A percentile compares a stretch with the other conserved stretches of the same genome.
phyloP scores from a whole-genome alignment of 1,140 invertebrate species.

The Planococcus citri region DNA sequence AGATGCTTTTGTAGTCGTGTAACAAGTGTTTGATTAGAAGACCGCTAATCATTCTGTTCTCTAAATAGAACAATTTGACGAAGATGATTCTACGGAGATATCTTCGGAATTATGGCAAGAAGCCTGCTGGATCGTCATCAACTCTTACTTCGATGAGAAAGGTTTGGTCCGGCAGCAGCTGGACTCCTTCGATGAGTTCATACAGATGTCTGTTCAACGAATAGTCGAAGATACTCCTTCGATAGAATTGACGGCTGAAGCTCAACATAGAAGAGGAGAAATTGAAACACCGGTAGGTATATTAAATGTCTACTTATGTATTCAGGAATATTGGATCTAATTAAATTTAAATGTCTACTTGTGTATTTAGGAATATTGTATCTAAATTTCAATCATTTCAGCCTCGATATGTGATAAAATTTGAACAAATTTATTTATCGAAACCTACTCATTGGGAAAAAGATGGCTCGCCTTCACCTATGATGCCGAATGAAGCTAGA shows the following conservation, averaged over 20 bases:
- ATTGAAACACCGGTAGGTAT: conserved; percentile 76
- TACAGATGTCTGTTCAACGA: conserved; percentile 97
- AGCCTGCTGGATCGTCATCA: conserved; percentile 99
- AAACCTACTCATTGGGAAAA: conserved; percentile 99
- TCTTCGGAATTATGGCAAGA: conserved; percentile 95
- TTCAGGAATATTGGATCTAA: too few relatives aligned
- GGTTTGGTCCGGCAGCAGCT: conserved; percentile 95
- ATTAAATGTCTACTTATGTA: too few relatives aligned
- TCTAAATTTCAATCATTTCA: too few relatives aligned
- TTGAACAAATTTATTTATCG: conserved; percentile 97
- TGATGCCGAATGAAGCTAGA: conserved; percentile 98
- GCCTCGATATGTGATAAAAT: conserved; percentile 83
- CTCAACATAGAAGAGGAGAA: conserved; percentile 84
- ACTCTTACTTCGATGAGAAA: conserved; percentile 98
- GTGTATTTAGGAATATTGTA: too few relatives aligned
- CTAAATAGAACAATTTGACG: conserved; percentile 49
- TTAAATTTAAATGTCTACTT: too few relatives aligned
- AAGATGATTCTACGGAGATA: conserved; percentile 76
- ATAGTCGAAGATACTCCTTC: conserved; percentile 97
- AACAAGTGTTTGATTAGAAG: background rate
- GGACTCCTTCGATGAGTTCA: conserved; percentile 99
- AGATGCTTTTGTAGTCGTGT: too few relatives aligned
- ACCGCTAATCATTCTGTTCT: conserved; percentile 14
- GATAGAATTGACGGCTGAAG: conserved; percentile 94
- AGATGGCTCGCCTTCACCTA: conserved; percentile 92